Base-by-base conservation (phyloP, 2,797 vertebrate genomes). In the Notolabrus celidotus region DNA sequence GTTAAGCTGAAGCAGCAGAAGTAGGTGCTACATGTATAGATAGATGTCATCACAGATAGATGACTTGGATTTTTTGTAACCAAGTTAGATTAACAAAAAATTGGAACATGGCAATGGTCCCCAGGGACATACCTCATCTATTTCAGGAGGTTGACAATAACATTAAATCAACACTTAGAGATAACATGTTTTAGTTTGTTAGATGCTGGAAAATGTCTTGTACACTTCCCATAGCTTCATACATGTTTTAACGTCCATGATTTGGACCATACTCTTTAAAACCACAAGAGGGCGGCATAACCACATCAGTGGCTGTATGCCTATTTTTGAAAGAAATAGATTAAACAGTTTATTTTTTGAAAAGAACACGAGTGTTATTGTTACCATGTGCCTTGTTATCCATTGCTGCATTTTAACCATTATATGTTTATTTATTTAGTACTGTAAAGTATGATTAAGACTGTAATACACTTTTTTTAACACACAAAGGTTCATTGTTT, bases 231-330 rank as follows among this genome's bases (percentile, higher is more conserved):
- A 45, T 55, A 71, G 62, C 60, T 58, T 79, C 79, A 80, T 70
- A 74, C 65, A 84, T 80, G 72, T 69, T 80, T 71, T 81, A 51
- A 79, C 53, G 53, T 81, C 46, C 64, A 79, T 89, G 71, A 58
- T 82, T 77, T 81, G 42, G 67, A 71, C 29, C 69, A 74, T 85
- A 54, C 46, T 17, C 15, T 67, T 58, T 76, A 45, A 78, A 64
- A 63, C 80, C 85, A 85, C 78, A 81, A 83, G 88, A 88, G 87
- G 86, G 80, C 86, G 89, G 83, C 75, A 60, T 77, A 83, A 84
- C 33, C 59, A 23, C 20, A 51, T 71, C 16, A 54, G 23, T 50
- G 2, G 39, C 59, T 57, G 61, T 36, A 47, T 46, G 29, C 34
- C 17, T 49, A n/a, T 3, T 74, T 39, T 57, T 59, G 38, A 34